Conservation (phyloP, 2,113 vertebrate species). For the Chloropsis cyanopogon region DNA sequence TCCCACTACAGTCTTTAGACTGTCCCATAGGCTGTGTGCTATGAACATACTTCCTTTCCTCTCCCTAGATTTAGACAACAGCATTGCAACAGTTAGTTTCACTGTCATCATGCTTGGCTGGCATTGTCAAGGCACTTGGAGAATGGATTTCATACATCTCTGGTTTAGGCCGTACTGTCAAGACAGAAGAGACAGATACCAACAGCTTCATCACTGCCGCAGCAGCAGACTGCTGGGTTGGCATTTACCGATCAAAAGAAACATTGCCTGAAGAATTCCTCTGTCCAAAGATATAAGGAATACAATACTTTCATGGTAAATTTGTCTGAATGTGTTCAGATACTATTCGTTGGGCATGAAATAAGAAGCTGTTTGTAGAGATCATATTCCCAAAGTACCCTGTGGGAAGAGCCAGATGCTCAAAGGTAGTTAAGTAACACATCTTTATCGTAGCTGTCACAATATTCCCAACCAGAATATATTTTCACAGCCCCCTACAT, state of each 20-base stretch:
- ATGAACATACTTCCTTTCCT: background rate
- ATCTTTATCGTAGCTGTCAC: slow-evolving; percentile 1
- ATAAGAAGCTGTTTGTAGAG: slow-evolving; percentile 22
- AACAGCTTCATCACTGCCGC: background rate
- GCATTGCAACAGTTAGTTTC: background rate
- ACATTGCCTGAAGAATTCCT: background rate
- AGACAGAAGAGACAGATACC: slow-evolving; percentile 2
- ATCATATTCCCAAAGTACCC: slow-evolving; percentile 9
- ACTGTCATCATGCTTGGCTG: background rate
- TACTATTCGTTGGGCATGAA: background rate
- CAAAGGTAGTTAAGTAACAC: background rate
- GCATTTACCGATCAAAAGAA: slow-evolving; percentile 12
- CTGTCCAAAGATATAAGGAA: slow-evolving; percentile 44
- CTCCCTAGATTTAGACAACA: background rate
- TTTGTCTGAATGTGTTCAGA: background rate
- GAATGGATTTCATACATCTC: background rate
- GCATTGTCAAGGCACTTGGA: background rate
- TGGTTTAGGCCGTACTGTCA: background rate
- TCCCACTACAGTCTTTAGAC: background rate
- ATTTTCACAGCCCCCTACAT: background rate
- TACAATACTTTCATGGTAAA: slow-evolving; percentile 23
- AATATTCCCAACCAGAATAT: background rate
- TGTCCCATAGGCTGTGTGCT: background rate
- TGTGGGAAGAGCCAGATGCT: slow-evolving; percentile 43
- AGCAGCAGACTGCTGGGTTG: background rate